A percentile compares a stretch with the other conserved stretches of the same genome.
These are phyloP conservation scores for Bolinopsis microptera DNA, from an alignment of 37 sponge, comb jelly and placozoan species.

Conservation along the genomic window DNA sequence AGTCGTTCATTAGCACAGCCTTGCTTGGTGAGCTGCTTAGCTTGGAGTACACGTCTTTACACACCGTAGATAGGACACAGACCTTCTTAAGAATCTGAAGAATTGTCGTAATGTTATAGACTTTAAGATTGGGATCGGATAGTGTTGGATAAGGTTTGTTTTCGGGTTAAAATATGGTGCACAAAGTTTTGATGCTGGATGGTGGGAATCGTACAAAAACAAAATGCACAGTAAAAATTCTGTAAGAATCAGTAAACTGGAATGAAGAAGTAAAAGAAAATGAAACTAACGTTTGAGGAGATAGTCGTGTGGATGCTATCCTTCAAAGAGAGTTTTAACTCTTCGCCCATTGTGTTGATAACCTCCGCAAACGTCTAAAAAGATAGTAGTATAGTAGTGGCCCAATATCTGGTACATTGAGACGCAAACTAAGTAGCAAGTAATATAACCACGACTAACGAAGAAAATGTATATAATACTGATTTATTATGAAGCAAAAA, in stretches of 20 bases:
- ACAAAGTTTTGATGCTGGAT: too few species aligned
- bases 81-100: slow-evolving; percentile 29
- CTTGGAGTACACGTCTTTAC: slow-evolving; percentile 42
- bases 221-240: neutral
- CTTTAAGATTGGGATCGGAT: neutral
- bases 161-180: too few species aligned
- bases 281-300: slow-evolving; percentile 7
- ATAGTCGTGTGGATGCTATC: slow-evolving; percentile 62
- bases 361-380: slow-evolving; percentile 61
- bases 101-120: too few species aligned
- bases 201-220: too few species aligned
- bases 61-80: slow-evolving; percentile 26
- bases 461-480: too few species aligned
- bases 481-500: too few species aligned
- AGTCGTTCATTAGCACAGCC: neutral
- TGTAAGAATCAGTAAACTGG: neutral
- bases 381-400: neutral
- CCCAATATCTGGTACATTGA: too few species aligned
- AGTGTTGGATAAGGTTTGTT: neutral
- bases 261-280: too few species aligned
- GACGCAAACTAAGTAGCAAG: too few species aligned
- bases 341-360: slow-evolving; percentile 56
- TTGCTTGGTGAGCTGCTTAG: neutral
- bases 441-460: too few species aligned
- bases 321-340: slow-evolving; percentile 43